A percentile compares a stretch with the other conserved stretches of the same genome.
Evolutionary conservation across 1,140 invertebrate species (phyloP).

Genomic region (Teleogryllus occipitalis): DNA sequence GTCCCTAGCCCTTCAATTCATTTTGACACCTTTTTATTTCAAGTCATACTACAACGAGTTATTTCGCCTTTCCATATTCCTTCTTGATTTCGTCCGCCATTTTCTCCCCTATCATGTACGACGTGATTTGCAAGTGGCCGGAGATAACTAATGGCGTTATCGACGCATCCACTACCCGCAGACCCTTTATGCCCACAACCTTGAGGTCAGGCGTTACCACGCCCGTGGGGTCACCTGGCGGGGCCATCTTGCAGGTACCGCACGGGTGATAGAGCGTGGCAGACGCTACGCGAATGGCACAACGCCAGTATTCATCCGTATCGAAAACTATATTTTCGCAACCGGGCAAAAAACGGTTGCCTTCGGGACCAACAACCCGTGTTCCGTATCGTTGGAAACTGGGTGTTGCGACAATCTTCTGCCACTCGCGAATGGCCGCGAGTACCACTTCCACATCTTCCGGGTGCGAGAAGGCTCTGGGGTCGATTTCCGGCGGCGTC

Average conservation of each 20-base stretch:
- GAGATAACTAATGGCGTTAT: constrained; percentile 13
- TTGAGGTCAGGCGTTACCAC: constrained; percentile 18
- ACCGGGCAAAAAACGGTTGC: constrained; percentile 24
- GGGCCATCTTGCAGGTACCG: constrained; percentile 35
- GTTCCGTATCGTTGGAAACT: neutral
- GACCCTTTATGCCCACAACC: constrained; percentile 17
- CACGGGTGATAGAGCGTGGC: constrained; percentile 47
- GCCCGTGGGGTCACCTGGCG: constrained; percentile 14
- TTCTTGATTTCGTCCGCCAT: constrained; percentile 14
- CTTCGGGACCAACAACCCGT: neutral
- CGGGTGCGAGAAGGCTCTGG: neutral
- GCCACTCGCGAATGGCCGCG: neutral
- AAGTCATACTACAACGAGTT: neutral
- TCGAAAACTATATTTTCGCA: constrained; percentile 28
- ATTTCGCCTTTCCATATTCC: constrained; percentile 11
- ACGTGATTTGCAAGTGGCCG: constrained; percentile 14
- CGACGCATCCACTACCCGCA: constrained; percentile 20
- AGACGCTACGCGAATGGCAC: constrained; percentile 29
- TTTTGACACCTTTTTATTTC: no score
- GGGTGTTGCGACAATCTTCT: neutral
- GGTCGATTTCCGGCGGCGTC: neutral
- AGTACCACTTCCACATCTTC: neutral
- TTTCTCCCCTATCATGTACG: constrained; percentile 22
- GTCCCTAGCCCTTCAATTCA: no score
- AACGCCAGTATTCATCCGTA: constrained; percentile 33